Percentiles rank a stretch among this genome's conserved stretches.
phyloP scores from a whole-genome alignment of 1,140 invertebrate genomes.

The Oedothorax gibbosus region DNA sequence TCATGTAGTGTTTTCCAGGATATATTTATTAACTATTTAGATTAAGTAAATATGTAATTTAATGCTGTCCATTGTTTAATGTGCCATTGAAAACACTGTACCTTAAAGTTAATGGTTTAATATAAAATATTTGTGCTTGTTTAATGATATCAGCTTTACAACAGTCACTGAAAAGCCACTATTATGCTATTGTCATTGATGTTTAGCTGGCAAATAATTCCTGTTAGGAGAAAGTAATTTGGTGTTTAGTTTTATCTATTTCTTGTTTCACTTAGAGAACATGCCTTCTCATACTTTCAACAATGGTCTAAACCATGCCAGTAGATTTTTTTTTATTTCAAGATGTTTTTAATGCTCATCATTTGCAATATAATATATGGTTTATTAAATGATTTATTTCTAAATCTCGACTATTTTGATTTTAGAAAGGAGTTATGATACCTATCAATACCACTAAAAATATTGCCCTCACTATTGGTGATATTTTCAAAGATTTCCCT shows the following conservation, averaged over 20 bases:
- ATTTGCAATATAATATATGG: not conserved
- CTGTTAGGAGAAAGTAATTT: too few relatives aligned
- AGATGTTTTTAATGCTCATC: not conserved
- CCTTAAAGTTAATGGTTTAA: too few relatives aligned
- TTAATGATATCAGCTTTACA: too few relatives aligned
- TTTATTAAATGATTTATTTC: not conserved
- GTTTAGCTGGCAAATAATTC: too few relatives aligned
- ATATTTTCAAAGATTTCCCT: conserved; percentile 70
- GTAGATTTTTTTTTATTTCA: not conserved
- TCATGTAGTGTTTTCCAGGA: too few relatives aligned
- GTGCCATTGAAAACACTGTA: too few relatives aligned
- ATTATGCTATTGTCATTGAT: too few relatives aligned
- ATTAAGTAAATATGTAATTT: too few relatives aligned
- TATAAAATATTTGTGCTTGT: too few relatives aligned
- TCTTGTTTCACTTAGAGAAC: not conserved
- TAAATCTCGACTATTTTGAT: conserved; percentile 45
- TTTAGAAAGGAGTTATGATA: conserved; percentile 70
- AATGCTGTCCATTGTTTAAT: too few relatives aligned
- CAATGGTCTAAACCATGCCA: not conserved
- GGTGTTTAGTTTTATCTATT: not conserved
- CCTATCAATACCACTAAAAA: conserved; percentile 73
- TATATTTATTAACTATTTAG: too few relatives aligned
- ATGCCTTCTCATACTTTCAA: not conserved
- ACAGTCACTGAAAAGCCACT: too few relatives aligned
- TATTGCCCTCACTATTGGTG: conserved; percentile 71